These are phyloP conservation scores for Decapterus maruadsi DNA, from an alignment of 2,797 vertebrate genomes.

Conservation along the genomic window DNA sequence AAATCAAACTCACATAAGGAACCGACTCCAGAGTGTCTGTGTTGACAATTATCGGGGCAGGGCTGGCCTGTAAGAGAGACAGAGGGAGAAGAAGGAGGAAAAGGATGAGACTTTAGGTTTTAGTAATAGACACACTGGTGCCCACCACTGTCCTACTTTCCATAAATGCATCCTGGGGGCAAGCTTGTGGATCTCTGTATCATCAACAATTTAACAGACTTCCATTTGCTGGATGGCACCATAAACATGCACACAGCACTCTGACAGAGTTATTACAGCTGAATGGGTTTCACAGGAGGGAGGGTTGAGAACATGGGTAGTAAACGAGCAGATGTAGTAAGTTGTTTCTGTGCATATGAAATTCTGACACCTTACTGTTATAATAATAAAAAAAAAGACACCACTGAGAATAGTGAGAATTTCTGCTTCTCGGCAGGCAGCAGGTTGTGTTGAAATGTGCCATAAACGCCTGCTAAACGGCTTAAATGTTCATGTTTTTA, in stretches of 20 bases:
- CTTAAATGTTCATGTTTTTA: not conserved
- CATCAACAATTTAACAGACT: slow-evolving; percentile 70
- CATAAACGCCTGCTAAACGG: not conserved
- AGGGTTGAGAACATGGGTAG: slow-evolving; percentile 1
- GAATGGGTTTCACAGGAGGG: slow-evolving; percentile 19
- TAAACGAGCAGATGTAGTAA: not conserved
- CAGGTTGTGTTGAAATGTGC: not conserved
- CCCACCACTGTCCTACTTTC: slow-evolving; percentile 66
- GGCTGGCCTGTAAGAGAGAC: slow-evolving; percentile 89
- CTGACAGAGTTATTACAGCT: slow-evolving; percentile 19
- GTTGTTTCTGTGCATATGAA: not conserved
- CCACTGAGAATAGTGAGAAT: not conserved
- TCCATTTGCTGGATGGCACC: slow-evolving; percentile 56
- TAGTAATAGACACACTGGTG: slow-evolving; percentile 31
- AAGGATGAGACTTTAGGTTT: slow-evolving; percentile 28
- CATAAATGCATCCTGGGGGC: slow-evolving; percentile 56
- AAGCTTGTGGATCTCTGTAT: slow-evolving; percentile 52
- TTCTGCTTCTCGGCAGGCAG: not conserved
- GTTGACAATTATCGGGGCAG: slow-evolving; percentile 97
- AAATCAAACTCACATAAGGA: slow-evolving; percentile 91
- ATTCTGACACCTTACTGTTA: not conserved
- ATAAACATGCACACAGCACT: slow-evolving; percentile 27
- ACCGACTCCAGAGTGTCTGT: slow-evolving; percentile 97
- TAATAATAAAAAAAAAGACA: not conserved
- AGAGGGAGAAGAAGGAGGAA: slow-evolving; percentile 25